A percentile compares a stretch with the other conserved stretches of the same genome.
Conservation (phyloP, 2,113 vertebrate genomes). For the Theropithecus gelada region DNA sequence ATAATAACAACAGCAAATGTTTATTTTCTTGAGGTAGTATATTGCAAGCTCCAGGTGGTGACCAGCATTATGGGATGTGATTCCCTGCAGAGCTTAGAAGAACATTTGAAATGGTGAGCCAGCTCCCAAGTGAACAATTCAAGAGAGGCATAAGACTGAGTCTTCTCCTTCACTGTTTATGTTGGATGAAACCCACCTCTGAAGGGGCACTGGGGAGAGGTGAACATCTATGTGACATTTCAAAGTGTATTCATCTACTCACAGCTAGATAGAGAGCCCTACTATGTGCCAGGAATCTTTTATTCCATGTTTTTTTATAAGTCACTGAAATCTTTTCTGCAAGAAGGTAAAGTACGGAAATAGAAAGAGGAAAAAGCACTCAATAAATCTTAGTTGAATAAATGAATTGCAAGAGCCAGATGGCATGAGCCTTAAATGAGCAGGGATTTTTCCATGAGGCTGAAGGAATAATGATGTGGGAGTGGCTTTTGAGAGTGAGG, state of each 20-base stretch:
- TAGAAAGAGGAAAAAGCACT: neutral
- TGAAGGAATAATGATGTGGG: conserved; percentile 54
- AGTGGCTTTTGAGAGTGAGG: neutral
- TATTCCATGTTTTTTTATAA: neutral
- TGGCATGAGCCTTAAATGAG: conserved; percentile 53
- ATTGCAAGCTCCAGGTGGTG: neutral
- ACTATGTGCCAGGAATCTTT: neutral
- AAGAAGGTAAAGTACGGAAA: conserved; percentile 20
- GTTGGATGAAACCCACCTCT: neutral
- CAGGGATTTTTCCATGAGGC: conserved; percentile 61
- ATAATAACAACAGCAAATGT: conserved; percentile 25
- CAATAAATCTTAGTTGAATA: conserved; percentile 59
- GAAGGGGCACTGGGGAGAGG: neutral
- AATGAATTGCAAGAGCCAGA: conserved; percentile 66
- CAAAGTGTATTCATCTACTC: neutral
- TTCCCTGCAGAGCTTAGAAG: neutral
- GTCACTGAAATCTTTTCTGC: conserved; percentile 9
- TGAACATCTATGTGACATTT: neutral
- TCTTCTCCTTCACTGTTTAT: neutral
- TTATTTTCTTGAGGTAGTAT: neutral
- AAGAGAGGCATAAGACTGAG: neutral
- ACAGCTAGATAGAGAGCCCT: neutral
- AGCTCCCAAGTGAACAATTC: neutral
- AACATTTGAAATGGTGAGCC: neutral
- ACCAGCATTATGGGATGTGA: neutral